Base-by-base conservation (phyloP, 2,113 vertebrate species). In the Numida meleagris region DNA sequence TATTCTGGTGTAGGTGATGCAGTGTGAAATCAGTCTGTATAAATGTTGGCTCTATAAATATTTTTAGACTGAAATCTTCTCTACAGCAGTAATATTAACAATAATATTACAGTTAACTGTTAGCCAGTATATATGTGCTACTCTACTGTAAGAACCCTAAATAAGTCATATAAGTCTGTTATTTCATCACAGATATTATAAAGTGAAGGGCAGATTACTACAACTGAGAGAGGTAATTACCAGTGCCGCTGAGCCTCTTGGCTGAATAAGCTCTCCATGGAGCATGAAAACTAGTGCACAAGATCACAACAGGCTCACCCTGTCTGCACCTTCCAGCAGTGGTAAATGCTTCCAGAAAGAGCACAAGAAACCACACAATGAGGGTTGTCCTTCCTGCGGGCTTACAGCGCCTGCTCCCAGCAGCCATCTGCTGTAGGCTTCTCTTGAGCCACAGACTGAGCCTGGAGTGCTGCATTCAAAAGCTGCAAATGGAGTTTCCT, bases 11-110 rank as follows among this genome's bases (percentile, higher is more conserved):
- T 31, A 65, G 66, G 66, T 43, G 62, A 67, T 77, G 81, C 83
- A 85, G 31, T 59, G 53, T 67, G 79, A 89, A 96, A 94, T 97
- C 86, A 67, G 71, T 59, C 75, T 85, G 57, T 75, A 50, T 71
- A 88, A 97, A 90, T 66, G 36, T 80, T 63, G 73, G 82, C 57
- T 95, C 71, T 79, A 62, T 75, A 89, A 94, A 94, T 61, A 87
- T 58, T 82, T 95, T 84, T 86, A 78, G 0, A 4, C 75, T 51
- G 62, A 84, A 94, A 73, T 76, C 66, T 88, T 87, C 83, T 82
- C 83, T 63, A 43, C 61, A 86, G 83, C 65, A 93, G 95, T 94
- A 89, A 72, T 12, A 58, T 89, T 80, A 95, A 82, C 50, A 91
- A 66, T 50, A 86, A 51, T 12, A 50, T 93, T 81, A 62, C n/a